Evolutionary conservation across 2,113 vertebrate species (phyloP).

Genomic region (Pseudopipra pipra): DNA sequence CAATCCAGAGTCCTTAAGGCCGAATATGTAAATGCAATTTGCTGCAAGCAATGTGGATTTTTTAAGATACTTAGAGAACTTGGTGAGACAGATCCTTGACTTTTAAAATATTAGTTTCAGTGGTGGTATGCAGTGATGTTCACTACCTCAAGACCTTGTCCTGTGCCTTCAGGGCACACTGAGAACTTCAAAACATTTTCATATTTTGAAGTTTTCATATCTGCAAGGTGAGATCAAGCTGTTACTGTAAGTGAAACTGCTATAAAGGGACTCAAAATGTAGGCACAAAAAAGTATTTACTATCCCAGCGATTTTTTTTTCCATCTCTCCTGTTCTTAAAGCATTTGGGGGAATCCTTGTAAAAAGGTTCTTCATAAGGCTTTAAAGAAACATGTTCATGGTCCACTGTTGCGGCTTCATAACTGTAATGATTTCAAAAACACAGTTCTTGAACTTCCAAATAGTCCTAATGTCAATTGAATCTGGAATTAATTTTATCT

Average conservation of each 20-base stretch:
- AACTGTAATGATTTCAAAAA: not conserved
- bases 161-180: not conserved
- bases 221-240: not conserved
- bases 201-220: not conserved
- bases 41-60: not conserved
- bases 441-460: not conserved
- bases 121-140: not conserved
- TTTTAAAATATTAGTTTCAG: not conserved
- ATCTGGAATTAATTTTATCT: not conserved
- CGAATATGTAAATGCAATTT: not conserved
- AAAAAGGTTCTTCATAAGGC: not conserved
- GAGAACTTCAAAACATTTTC: not conserved
- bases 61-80: not conserved
- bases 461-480: not conserved
- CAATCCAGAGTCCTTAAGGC: not conserved
- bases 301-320: not conserved
- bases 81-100: not conserved
- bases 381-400: not conserved
- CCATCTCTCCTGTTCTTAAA: not conserved
- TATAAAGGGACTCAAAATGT: not conserved
- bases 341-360: not conserved
- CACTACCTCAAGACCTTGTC: not conserved
- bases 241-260: not conserved
- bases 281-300: not conserved
- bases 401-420: not conserved